Evolutionary conservation across 2,888 invertebrate species (phyloP), one percentile per base, ranked within the genome.

Genomic region (Linnaemya vulpina): DNA sequence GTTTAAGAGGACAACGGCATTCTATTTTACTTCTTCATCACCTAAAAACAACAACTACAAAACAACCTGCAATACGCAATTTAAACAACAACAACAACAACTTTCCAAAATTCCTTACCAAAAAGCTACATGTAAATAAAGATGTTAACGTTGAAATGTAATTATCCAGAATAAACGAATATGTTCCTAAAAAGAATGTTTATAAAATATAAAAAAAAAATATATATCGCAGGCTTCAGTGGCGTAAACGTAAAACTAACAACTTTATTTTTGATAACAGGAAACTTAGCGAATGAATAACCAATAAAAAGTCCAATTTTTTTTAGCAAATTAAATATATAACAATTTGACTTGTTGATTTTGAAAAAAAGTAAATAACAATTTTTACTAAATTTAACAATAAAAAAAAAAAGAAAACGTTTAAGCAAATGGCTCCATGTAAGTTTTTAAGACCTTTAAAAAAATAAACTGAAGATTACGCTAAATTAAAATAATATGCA

Each of bases 371-470:
- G 10, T 70, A 5, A 63, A 65, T 51, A 75, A 78, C 49, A 82
- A 74, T 40, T 68, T 80, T 77, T 51, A 78, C 62, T 74, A 15
- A 74, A 77, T 43, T 53, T 86, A 78, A 75, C 53, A 22, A 68
- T 46, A 53, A 11, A 70, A 38, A 53, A 84, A 53, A 68, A 62
- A 53, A 13, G 63, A 25, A 53, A 84, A 53, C 60, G 43, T 60
- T 79, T 58, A 75, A 73, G 25, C 46, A 20, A 77, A 87, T 85
- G 82, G 74, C 85, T 77, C 78, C 85, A 85, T 82, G 85, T 85
- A 85, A 85, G 85, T 85, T 85, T 74, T 38, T 62, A 60, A 60
- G 43, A 73, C 63, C 67, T 20, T 71, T 65, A 40, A 30, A 35
- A n/a, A 11, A 63, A 25, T 5, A 3, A 55, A 53, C 25, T 5